Evolutionary conservation across 2,888 invertebrate genomes (phyloP).

Genomic region (Nomada fucata): DNA sequence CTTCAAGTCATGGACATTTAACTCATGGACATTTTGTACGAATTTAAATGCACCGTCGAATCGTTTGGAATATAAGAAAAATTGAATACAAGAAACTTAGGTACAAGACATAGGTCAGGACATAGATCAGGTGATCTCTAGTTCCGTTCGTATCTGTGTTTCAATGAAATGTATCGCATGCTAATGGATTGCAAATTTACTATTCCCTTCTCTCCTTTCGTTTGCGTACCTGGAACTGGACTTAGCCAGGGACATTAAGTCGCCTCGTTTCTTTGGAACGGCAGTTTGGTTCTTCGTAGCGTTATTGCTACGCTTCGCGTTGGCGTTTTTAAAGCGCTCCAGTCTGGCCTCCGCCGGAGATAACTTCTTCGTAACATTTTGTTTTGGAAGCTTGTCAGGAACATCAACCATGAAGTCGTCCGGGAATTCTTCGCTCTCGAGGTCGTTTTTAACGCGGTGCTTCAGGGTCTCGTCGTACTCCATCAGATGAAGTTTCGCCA

Average conservation of each 20-base stretch:
- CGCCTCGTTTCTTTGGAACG: constrained; percentile 76
- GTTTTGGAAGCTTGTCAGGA: constrained; percentile 78
- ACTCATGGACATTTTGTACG: too few species aligned
- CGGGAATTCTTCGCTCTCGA: constrained; percentile 85
- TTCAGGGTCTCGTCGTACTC: constrained; percentile 84
- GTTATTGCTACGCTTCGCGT: constrained; percentile 70
- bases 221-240: constrained; percentile 72
- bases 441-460: constrained; percentile 82
- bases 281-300: constrained; percentile 48
- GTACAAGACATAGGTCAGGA: neutral
- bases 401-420: constrained; percentile 77
- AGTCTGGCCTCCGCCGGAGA: constrained; percentile 80
- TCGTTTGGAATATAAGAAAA: neutral
- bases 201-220: neutral
- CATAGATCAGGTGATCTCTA: neutral
- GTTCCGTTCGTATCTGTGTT: neutral
- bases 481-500: constrained; percentile 76
- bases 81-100: too few species aligned
- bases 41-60: neutral
- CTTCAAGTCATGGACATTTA: too few species aligned
- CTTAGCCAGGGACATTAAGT: constrained; percentile 67
- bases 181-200: neutral
- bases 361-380: constrained; percentile 83
- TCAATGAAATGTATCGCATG: neutral
- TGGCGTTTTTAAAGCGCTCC: constrained; percentile 77